phyloP scores from a whole-genome alignment of 92 coral and sea anemone genomes.

The Palythoa grandis region DNA sequence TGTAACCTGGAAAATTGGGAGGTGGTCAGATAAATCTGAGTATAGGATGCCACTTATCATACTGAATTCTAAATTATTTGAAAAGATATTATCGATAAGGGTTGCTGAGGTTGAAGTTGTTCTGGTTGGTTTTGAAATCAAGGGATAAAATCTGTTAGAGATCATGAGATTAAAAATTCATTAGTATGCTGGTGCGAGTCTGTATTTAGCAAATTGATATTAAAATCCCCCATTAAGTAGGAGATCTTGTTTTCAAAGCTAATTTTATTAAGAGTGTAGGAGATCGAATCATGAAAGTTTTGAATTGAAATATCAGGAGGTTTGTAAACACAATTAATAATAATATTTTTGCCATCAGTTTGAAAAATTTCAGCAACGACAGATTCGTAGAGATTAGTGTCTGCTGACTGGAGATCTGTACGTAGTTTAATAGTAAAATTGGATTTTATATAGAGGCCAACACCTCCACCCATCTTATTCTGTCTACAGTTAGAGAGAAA shows the following conservation, averaged over 20 bases:
- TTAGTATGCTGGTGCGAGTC: neutral
- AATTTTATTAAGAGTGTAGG: neutral
- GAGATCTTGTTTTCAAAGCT: neutral
- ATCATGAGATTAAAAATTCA: neutral
- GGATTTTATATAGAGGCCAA: slow-evolving; percentile 37
- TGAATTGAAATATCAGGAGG: slow-evolving; percentile 39
- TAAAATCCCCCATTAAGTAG: neutral
- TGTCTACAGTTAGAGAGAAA: slow-evolving; percentile 32
- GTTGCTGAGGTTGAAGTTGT: neutral
- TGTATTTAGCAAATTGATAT: neutral
- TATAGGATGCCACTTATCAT: slow-evolving; percentile 43
- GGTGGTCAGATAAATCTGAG: slow-evolving; percentile 45
- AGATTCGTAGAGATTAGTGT: slow-evolving; percentile 38
- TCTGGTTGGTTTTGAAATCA: neutral
- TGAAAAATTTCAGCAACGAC: slow-evolving; percentile 45
- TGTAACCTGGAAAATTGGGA: slow-evolving; percentile 45
- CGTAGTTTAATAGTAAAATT: slow-evolving; percentile 26
- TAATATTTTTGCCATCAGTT: slow-evolving; percentile 34
- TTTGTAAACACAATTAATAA: slow-evolving; percentile 41
- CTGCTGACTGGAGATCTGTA: slow-evolving; percentile 48
- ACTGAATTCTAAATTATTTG: slow-evolving; percentile 8
- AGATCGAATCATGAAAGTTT: slow-evolving; percentile 1
- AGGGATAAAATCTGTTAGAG: neutral
- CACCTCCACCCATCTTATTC: slow-evolving; percentile 27
- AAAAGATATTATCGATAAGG: neutral